phyloP scores from a whole-genome alignment of 2,888 invertebrate genomes.

The Beris chalybata region DNA sequence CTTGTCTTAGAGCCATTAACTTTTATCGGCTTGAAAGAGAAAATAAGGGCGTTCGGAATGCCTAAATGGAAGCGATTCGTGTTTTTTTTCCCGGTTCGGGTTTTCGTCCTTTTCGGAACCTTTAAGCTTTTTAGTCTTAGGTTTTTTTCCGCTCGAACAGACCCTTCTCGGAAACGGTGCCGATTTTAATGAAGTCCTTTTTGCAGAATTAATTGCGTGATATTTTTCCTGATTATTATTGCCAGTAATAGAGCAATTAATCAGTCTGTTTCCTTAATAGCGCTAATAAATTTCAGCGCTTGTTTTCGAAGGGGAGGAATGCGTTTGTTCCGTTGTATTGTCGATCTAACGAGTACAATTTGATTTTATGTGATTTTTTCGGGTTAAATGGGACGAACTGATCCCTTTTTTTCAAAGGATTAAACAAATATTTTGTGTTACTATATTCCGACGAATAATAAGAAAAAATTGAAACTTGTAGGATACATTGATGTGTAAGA shows the following conservation, averaged over 20 bases:
- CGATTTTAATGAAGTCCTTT: slow-evolving; percentile 36
- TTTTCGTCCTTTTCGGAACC: background rate
- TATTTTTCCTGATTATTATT: slow-evolving; percentile 38
- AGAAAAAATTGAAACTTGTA: too few relatives aligned
- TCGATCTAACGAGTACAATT: too few relatives aligned
- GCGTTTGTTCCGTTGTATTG: too few relatives aligned
- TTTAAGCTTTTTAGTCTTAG: background rate
- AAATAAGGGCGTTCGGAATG: background rate
- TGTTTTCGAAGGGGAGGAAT: slow-evolving; percentile 1
- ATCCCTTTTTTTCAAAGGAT: too few relatives aligned
- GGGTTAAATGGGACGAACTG: too few relatives aligned
- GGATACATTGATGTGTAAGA: too few relatives aligned
- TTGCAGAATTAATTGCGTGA: slow-evolving; percentile 32
- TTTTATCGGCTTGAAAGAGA: slow-evolving; percentile 7
- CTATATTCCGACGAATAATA: too few relatives aligned
- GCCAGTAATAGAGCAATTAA: slow-evolving; percentile 38
- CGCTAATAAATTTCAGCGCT: slow-evolving; percentile 33
- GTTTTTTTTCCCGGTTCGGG: background rate
- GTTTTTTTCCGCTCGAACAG: background rate
- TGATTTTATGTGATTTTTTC: too few relatives aligned
- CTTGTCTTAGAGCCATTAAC: slow-evolving; percentile 14
- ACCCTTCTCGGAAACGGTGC: slow-evolving; percentile 1
- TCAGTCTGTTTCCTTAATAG: slow-evolving; percentile 36
- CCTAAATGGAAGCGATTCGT: slow-evolving; percentile 15
- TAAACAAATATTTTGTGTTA: too few relatives aligned